Base-by-base conservation (phyloP, 2,888 invertebrate genomes). In the Gandaritis pyraliata region DNA sequence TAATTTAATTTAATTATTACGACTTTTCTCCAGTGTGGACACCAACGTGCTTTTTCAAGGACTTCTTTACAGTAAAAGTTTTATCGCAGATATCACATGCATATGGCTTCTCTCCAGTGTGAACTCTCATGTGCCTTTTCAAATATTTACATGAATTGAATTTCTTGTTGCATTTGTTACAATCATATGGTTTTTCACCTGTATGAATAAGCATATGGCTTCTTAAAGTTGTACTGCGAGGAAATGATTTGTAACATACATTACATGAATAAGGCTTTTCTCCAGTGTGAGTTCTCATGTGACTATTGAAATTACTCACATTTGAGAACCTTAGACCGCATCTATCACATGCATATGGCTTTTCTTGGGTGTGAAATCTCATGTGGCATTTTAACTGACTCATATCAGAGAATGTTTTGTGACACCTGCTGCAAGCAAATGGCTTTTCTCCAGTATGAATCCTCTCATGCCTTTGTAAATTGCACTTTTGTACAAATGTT, bases 311-410 rank as follows among this genome's bases (percentile, higher is more conserved):
- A 53, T 58, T 49, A 12, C 54, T 68, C 11, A 58, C 54, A 60
- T 64, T 61, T 2, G 60, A 63, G 18, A 66, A 66, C 38, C 61
- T 55, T 46, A 58, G 12, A 15, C 61, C 60, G 55, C 65, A 66
- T 53, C 62, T 56, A 23, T 64, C 64, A 49, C 64, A 64, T 2
- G 64, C 64, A 59, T 64, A 64, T 2, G 64, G 64, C 16, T 64
- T 64, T 46, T 64, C 64, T 56, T 57, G 52, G 13, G 64, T 64
- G 33, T 64, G 64, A 46, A 59, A 54, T 56, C 64, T 48, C 45
- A 41, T 53, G 13, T 64, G 64, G 23, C 59, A 47, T 60, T 64
- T 64, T 33, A 56, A 16, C 29, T 64, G 64, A 15, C 64, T 60
- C 59, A 46, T 56, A 49, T 60, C 64, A 6, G 64, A 56, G 47